Evolutionary conservation across 1,140 invertebrate species (phyloP).

Genomic region (Oppia nitens): DNA sequence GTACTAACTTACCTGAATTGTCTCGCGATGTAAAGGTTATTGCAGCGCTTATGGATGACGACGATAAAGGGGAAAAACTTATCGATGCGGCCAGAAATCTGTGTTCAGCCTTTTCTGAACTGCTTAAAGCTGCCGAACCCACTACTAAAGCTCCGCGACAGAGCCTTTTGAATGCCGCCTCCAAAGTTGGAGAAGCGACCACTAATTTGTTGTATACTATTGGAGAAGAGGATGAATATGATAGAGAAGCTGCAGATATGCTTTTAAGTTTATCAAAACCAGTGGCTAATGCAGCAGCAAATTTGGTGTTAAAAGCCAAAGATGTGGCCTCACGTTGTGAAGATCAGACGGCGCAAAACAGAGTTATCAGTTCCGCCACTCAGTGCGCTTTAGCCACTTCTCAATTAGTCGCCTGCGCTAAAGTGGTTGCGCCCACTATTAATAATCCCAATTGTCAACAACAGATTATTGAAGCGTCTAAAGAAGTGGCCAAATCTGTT

Average conservation of each 20-base stretch:
- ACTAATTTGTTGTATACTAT: constrained; percentile 84
- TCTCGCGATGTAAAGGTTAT: constrained; percentile 85
- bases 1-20: constrained; percentile 88
- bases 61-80: constrained; percentile 61
- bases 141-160: constrained; percentile 80
- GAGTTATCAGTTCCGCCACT: constrained; percentile 82
- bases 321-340: constrained; percentile 71
- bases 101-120: constrained; percentile 81
- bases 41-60: constrained; percentile 76
- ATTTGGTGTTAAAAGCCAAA: constrained; percentile 83
- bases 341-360: constrained; percentile 45
- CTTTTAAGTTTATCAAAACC: constrained; percentile 77
- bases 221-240: constrained; percentile 64
- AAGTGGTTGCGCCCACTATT: constrained; percentile 55
- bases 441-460: constrained; percentile 81
- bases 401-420: constrained; percentile 91
- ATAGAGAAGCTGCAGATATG: constrained; percentile 47
- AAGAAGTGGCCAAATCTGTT: constrained; percentile 80
- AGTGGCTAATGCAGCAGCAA: constrained; percentile 90
- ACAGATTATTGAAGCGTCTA: constrained; percentile 75
- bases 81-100: constrained; percentile 79
- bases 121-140: constrained; percentile 83
- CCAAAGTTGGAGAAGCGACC: constrained; percentile 84
- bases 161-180: constrained; percentile 79
- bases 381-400: constrained; percentile 92